phyloP scores from a whole-genome alignment of 2,888 invertebrate species.

The Lochmaea capreae region DNA sequence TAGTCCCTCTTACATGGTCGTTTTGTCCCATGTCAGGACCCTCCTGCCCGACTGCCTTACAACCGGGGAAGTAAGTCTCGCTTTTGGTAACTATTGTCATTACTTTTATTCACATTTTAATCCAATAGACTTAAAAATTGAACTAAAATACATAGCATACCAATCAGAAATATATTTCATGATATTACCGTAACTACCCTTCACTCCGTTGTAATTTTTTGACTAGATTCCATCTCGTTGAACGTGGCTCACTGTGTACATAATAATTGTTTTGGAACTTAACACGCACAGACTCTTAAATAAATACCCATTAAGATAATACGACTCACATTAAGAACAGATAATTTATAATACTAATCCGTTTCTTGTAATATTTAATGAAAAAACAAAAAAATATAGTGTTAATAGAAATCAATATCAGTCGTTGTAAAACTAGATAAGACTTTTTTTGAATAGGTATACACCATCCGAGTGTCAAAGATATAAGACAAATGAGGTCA shows the following conservation, averaged over 20 bases:
- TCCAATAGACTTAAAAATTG: no score
- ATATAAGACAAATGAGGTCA: not conserved
- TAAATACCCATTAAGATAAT: not conserved
- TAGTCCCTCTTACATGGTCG: no score
- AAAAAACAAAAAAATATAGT: not conserved
- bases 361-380: not conserved
- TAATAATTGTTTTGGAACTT: not conserved
- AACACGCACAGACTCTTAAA: not conserved
- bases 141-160: no score
- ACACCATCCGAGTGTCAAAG: not conserved
- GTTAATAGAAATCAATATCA: not conserved
- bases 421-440: not conserved
- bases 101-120: no score
- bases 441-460: not conserved
- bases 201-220: no score
- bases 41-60: no score
- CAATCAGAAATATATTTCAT: no score
- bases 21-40: no score
- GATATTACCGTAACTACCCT: no score
- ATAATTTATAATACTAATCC: constrained; percentile 6
- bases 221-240: not conserved
- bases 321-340: not conserved
- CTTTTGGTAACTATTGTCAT: no score
- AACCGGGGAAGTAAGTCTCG: no score
- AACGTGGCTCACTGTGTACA: not conserved